phyloP scores from a whole-genome alignment of 2,113 vertebrate genomes.

The Antennarius striatus region DNA sequence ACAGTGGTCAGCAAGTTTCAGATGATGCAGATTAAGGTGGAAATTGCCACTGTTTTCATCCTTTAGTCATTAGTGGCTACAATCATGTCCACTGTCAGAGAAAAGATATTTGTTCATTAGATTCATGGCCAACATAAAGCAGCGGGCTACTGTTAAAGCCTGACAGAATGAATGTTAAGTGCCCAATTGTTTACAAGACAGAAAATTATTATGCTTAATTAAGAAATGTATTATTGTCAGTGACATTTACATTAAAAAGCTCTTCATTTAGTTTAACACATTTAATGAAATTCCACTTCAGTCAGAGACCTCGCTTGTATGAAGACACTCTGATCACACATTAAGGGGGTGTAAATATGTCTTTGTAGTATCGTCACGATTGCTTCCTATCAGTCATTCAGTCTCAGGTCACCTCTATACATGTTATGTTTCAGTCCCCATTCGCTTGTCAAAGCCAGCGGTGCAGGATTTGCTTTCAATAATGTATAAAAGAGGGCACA shows the following conservation, averaged over 20 bases:
- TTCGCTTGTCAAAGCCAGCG: slow-evolving; percentile 58
- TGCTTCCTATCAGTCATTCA: slow-evolving; percentile 29
- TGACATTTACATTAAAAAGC: no score
- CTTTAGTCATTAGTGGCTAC: neutral
- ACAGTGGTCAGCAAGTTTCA: slow-evolving; percentile 68
- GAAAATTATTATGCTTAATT: no score
- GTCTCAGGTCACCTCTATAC: slow-evolving; percentile 63
- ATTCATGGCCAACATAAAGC: no score
- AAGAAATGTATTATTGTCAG: no score
- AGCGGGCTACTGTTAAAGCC: no score
- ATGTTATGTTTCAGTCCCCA: slow-evolving; percentile 52
- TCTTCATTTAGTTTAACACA: no score
- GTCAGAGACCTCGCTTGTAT: neutral
- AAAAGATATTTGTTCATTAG: no score
- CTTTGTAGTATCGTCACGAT: slow-evolving; percentile 58
- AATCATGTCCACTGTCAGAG: no score
- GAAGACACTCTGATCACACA: slow-evolving; percentile 1
- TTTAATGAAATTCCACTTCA: neutral
- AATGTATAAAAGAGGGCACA: slow-evolving; percentile 70
- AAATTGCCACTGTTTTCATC: slow-evolving; percentile 53
- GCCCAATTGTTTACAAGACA: no score
- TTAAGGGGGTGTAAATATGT: slow-evolving; percentile 37
- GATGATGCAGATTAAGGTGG: slow-evolving; percentile 59
- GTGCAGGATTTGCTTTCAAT: slow-evolving; percentile 66
- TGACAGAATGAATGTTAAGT: no score